Base-by-base conservation (phyloP, 2,888 invertebrate genomes). In the Polydesmus complanatus region DNA sequence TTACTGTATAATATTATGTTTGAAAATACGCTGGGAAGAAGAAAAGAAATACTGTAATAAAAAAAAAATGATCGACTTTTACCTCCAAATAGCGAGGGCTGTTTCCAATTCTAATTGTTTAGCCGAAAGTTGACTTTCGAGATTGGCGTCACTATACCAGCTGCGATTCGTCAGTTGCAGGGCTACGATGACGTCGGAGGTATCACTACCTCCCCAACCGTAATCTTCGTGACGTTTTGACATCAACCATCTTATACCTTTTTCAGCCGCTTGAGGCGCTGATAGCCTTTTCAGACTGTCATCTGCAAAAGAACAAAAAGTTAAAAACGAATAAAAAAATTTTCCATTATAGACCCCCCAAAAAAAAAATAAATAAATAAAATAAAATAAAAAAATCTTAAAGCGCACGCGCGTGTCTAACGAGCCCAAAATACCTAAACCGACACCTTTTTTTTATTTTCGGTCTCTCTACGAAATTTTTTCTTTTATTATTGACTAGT, bases 81-180 rank as follows among this genome's bases (percentile, higher is more conserved):
- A 86, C 83, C 86, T 83, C 78, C 88, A 88, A 66, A 91, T 79
- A 76, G 87, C 81, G 58, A 89, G 80, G 56, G 90, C 80, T 62
- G 89, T 84, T 70, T 91, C 89, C 57, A 91, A 81, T 74, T 91
- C 90, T 83, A 91, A 83, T 73, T 90, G 88, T 71, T 91, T 91
- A 27, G 84, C 83, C 21, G 86, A 86, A 56, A 91, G 79, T 72
- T 85, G 84, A 75, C 85, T 80, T 70, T 85, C 85, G 62, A 84
- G 72, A 1, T 81, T 79, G 62, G 80, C 78, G 19, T 80, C 79
- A 65, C 79, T 69, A 62, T 76, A 61, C 63, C 69, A 65, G 67
- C 69, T 65, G 66, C 68, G 66, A 56, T 73, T 71, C 50, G 76
- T 76, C 26, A 67, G 64, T 74, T 88, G 85, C 61, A 90, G 78